A percentile compares a stretch with the other conserved stretches of the same genome.
These are phyloP conservation scores for Pedionomus torquatus DNA, from an alignment of 2,113 vertebrate genomes.

Conservation along the genomic window DNA sequence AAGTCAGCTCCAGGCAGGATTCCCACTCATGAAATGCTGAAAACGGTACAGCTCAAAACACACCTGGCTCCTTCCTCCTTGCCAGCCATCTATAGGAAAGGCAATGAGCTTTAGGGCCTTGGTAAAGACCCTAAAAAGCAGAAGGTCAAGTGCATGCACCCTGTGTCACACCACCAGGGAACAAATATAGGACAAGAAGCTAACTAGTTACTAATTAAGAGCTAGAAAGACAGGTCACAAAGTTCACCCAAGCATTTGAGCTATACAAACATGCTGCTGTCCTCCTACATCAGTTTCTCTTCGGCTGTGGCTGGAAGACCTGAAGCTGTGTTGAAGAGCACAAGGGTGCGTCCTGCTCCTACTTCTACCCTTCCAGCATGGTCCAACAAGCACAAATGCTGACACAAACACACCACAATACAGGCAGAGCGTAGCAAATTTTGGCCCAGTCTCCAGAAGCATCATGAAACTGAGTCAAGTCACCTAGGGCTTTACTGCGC, in stretches of 20 bases:
- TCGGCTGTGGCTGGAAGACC: neutral
- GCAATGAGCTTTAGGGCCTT: neutral
- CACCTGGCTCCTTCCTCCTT: neutral
- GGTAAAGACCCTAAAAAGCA: neutral
- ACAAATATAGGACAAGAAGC: neutral
- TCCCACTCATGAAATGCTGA: neutral
- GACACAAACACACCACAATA: neutral
- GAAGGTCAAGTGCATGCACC: neutral
- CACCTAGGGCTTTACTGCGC: neutral
- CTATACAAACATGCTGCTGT: neutral
- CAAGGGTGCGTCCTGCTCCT: neutral
- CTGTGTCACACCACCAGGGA: neutral
- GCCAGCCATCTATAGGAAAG: neutral
- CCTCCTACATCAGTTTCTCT: neutral
- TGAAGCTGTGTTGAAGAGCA: neutral
- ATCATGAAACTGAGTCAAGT: neutral
- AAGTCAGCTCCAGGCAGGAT: neutral
- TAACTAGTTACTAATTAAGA: neutral
- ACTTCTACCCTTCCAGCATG: neutral
- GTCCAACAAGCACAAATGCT: neutral
- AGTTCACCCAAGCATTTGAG: neutral
- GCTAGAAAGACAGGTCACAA: neutral
- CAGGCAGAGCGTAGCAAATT: neutral
- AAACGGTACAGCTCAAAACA: neutral
- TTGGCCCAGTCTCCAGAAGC: neutral